phyloP scores from a whole-genome alignment of 2,888 invertebrate genomes.

The Erebia epiphron region DNA sequence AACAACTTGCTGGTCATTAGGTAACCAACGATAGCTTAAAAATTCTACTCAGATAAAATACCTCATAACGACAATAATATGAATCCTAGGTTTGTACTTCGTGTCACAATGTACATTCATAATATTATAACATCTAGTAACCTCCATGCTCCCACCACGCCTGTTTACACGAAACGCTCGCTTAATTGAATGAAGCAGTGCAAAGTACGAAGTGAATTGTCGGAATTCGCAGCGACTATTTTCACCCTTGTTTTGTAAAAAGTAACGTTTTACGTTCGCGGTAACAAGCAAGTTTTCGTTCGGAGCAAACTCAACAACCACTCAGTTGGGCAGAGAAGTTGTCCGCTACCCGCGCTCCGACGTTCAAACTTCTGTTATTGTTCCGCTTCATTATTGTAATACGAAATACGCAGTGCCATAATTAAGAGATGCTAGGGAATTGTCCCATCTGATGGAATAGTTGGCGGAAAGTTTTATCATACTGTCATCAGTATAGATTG shows the following conservation, averaged over 20 bases:
- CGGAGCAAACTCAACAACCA: conserved; percentile 73
- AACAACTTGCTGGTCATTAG: neutral
- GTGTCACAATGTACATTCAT: conserved; percentile 41
- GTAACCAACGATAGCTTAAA: neutral
- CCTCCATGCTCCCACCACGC: conserved; percentile 48
- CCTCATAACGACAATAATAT: neutral
- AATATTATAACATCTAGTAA: conserved; percentile 42
- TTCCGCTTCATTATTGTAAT: conserved; percentile 82
- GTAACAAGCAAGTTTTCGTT: conserved; percentile 79
- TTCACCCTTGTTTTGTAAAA: conserved; percentile 60
- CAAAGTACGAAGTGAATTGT: conserved; percentile 48
- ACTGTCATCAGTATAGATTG: conserved; percentile 65
- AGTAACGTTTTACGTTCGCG: conserved; percentile 64
- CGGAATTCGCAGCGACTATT: conserved; percentile 50
- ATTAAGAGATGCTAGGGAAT: conserved; percentile 78
- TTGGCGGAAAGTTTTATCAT: conserved; percentile 71
- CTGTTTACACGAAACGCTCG: conserved; percentile 32
- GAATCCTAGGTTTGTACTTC: neutral
- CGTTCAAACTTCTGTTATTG: conserved; percentile 81
- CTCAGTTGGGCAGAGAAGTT: conserved; percentile 77
- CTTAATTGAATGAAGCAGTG: conserved; percentile 41
- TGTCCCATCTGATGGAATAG: conserved; percentile 72
- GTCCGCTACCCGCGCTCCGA: conserved; percentile 64
- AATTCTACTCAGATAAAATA: neutral
- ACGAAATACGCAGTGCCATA: conserved; percentile 78